Evolutionary conservation across 2,797 vertebrate genomes (phyloP), one percentile per base, ranked within the genome.

Genomic region (Gambelia wislizenii): DNA sequence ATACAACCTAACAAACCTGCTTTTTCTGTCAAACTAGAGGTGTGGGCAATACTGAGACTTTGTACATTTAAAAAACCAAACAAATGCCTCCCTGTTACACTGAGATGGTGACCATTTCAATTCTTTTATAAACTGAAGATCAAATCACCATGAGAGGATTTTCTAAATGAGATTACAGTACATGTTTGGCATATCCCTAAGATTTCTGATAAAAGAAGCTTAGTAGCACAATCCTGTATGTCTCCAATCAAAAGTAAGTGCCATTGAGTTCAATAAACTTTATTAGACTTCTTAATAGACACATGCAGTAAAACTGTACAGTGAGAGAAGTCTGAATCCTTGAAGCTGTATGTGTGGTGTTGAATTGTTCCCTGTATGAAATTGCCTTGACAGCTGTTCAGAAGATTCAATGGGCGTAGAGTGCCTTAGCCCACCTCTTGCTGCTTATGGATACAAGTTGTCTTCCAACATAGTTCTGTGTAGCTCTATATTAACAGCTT

Each of bases 21-120:
- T 54, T 64, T 79, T 80, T 9, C 2, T 0, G 0, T 59, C 44
- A 9, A 33, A 56, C 6, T 64, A 84, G 36, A 1, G 59, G 49
- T 10, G 56, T 0, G 2, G 56, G 56, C 36, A 54, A 18, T 82
- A 54, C 70, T 67, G 39, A 67, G 27, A 1, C 67, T 67, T 52
- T 42, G 16, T 54, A 59, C 44, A 54, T 44, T 82, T 44, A 33
- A 82, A 44, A 22, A 59, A n/a, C n/a, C n/a, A n/a, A n/a, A 54
- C 52, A 59, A 59, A 20, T 22, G 14, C 64, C n/a, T n/a, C n/a
- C 30, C 64, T 12, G 12, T 84, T 54, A 30, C 42, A 44, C 81
- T 54, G 36, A 30, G 47, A 49, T 30, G 3, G 6, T 0, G n/a
- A 3, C 25, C 0, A 5, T 1, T 7, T 39, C 22, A 74, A n/a